These are phyloP conservation scores for Morus bassanus DNA, from an alignment of 2,797 vertebrate species.

Conservation along the genomic window DNA sequence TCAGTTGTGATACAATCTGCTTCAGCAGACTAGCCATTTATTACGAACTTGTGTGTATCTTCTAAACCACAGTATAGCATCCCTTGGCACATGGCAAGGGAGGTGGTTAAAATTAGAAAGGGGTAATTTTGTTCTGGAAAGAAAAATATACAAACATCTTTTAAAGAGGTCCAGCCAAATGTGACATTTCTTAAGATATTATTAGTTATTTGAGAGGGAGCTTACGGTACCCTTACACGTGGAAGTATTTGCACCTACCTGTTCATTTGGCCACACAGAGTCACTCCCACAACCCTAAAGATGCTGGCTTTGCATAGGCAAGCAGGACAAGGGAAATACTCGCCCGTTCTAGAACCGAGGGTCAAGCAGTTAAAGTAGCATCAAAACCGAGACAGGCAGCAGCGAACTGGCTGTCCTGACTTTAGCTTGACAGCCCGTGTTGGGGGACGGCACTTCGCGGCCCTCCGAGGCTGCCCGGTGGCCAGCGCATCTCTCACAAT, in stretches of 20 bases:
- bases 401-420: no score
- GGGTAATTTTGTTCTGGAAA: background rate
- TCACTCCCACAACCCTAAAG: background rate
- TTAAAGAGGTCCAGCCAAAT: background rate
- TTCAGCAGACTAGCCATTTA: accelerated
- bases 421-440: background rate
- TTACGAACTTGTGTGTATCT: accelerated
- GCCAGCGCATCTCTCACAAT: background rate
- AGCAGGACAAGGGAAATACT: background rate
- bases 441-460: no score
- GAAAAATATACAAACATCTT: background rate
- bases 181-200: background rate
- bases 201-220: background rate
- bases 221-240: background rate
- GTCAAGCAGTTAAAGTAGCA: background rate
- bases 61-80: background rate
- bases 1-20: background rate
- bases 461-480: background rate
- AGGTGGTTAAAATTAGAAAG: background rate
- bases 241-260: background rate
- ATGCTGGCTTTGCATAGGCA: background rate
- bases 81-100: background rate
- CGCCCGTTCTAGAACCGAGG: accelerated
- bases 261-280: accelerated
- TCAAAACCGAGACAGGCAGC: background rate